Conservation (phyloP, 1,140 invertebrate species). For the Helicorthomorpha holstii region DNA sequence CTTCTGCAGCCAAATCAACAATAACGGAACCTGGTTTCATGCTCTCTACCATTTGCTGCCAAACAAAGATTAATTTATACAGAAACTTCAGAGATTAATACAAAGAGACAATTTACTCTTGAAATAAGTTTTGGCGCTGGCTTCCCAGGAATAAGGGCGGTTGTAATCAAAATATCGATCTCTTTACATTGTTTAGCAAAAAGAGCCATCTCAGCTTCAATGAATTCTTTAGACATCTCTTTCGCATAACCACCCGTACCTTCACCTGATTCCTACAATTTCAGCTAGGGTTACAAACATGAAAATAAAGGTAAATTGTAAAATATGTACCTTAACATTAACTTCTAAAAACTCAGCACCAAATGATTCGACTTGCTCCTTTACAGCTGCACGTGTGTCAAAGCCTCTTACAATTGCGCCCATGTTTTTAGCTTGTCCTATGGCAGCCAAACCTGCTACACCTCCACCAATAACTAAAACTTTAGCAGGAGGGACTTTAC, state of each 20-base stretch:
- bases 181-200: slow-evolving; percentile 71
- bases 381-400: slow-evolving; percentile 67
- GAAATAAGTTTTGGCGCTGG: slow-evolving; percentile 62
- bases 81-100: too few relatives aligned
- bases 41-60: slow-evolving; percentile 53
- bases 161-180: slow-evolving; percentile 62
- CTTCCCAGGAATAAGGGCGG: slow-evolving; percentile 77
- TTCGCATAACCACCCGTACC: slow-evolving; percentile 72
- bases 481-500: slow-evolving; percentile 68
- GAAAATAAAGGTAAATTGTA: slow-evolving; percentile 11
- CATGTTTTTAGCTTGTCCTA: slow-evolving; percentile 72
- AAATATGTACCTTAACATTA: slow-evolving; percentile 38
- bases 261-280: slow-evolving; percentile 71
- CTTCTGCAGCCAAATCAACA: slow-evolving; percentile 75
- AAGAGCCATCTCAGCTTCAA: slow-evolving; percentile 66
- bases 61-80: background rate
- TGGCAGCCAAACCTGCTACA: slow-evolving; percentile 68
- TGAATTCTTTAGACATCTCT: slow-evolving; percentile 77
- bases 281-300: too few relatives aligned
- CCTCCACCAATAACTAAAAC: slow-evolving; percentile 75
- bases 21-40: slow-evolving; percentile 83
- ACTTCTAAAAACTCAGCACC: slow-evolving; percentile 72
- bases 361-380: slow-evolving; percentile 78
- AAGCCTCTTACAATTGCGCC: slow-evolving; percentile 74
- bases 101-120: slow-evolving; percentile 34